Evolutionary conservation across 2,797 vertebrate species (phyloP).

Genomic region (Heteromormyrus szaboi): DNA sequence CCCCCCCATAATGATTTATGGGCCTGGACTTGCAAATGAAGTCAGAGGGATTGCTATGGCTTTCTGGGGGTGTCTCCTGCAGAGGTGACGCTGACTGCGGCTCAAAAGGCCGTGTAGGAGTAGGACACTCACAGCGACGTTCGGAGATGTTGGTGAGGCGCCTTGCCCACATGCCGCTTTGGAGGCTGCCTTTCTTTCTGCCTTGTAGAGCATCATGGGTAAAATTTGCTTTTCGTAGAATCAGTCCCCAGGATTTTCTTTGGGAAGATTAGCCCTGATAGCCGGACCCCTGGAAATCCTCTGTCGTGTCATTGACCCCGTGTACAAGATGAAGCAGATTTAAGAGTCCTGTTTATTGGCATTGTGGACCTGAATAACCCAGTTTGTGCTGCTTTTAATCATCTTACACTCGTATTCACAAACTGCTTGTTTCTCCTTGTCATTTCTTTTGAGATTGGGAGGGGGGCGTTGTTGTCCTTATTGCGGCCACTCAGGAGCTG

Average conservation of each 20-base stretch:
- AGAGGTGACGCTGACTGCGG: slow-evolving; percentile 11
- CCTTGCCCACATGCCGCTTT: not conserved
- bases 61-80: slow-evolving; percentile 11
- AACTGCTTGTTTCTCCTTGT: not conserved
- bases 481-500: not conserved
- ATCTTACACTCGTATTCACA: not conserved
- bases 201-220: not conserved
- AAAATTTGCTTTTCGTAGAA: not conserved
- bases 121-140: not conserved
- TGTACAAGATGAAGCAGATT: not conserved
- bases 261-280: not conserved
- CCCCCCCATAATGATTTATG: slow-evolving; percentile 54
- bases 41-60: slow-evolving; percentile 48
- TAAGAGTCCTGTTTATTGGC: not conserved
- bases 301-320: not conserved
- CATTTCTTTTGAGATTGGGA: not conserved
- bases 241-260: not conserved
- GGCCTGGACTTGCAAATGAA: slow-evolving; percentile 62
- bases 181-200: not conserved
- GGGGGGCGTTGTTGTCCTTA: not conserved
- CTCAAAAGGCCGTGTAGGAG: not conserved
- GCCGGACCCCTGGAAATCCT: not conserved
- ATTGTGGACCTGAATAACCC: not conserved
- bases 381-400: not conserved
- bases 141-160: not conserved